These are phyloP conservation scores for Peromyscus aztecus DNA, from an alignment of 2,797 vertebrate genomes.

Conservation along the genomic window DNA sequence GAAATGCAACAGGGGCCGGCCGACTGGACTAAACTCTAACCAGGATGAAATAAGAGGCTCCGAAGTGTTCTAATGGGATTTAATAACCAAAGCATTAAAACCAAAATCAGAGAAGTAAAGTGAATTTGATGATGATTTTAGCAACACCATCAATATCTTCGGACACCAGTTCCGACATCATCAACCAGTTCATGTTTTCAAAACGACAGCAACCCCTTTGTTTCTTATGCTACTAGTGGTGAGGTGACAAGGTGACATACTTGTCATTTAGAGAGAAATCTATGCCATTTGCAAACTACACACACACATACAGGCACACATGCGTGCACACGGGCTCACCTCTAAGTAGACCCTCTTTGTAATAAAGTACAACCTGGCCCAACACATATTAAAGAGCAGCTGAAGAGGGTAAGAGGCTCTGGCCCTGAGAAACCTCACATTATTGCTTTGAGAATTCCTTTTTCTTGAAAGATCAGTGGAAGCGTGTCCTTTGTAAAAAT, in stretches of 20 bases:
- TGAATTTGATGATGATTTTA: conserved; percentile 39
- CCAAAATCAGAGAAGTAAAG: neutral
- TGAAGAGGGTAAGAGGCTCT: conserved; percentile 14
- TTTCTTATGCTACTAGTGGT: conserved; percentile 77
- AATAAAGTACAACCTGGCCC: conserved; percentile 71
- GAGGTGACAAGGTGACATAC: conserved; percentile 53
- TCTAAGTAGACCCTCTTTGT: conserved; percentile 58
- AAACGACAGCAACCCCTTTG: conserved; percentile 50
- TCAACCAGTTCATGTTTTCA: conserved; percentile 27
- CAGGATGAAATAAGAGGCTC: conserved; percentile 35
- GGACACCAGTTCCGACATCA: conserved; percentile 32
- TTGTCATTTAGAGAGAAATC: conserved; percentile 72
- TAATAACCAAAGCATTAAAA: conserved; percentile 39
- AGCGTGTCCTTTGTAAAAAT: conserved; percentile 48
- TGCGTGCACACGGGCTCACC: neutral
- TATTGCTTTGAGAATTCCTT: conserved; percentile 75
- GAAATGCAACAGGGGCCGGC: conserved; percentile 54
- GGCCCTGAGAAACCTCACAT: conserved; percentile 61
- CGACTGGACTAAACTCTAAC: conserved; percentile 35
- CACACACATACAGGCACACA: no score
- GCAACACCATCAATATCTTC: conserved; percentile 71
- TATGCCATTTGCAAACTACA: conserved; percentile 69
- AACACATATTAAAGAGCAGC: neutral
- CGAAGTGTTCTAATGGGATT: conserved; percentile 31
- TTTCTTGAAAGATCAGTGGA: conserved; percentile 71